Percentiles rank a stretch among this genome's conserved stretches.
Conservation (phyloP, 2,797 vertebrate genomes). For the Crocidura indochinensis region DNA sequence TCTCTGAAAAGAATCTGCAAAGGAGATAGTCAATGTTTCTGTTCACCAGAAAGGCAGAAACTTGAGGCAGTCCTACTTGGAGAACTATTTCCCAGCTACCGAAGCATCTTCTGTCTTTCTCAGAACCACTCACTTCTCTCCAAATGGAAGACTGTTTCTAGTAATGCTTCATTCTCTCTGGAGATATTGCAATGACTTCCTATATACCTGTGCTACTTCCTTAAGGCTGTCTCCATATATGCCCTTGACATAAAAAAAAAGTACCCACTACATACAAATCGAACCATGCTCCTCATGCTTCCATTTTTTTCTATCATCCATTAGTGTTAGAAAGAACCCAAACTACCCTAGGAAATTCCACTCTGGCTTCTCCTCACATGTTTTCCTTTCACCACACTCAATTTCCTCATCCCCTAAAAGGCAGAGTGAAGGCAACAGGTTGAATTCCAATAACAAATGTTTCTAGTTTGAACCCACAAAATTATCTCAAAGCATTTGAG, state of each 20-base stretch:
- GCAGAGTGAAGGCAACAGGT: background rate
- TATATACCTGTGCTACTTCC: background rate
- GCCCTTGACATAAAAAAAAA: background rate
- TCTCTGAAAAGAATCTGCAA: slow-evolving; percentile 3
- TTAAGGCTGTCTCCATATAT: background rate
- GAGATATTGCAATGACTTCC: background rate
- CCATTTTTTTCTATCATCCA: background rate
- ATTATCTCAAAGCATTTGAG: background rate
- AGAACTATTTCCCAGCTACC: background rate
- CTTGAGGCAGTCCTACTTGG: background rate
- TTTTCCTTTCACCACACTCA: background rate
- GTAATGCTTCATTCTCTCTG: background rate
- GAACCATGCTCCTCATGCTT: background rate
- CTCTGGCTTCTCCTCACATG: background rate
- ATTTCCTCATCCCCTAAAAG: background rate
- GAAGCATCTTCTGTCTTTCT: background rate
- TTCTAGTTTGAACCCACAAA: background rate
- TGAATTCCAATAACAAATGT: slow-evolving; percentile 35
- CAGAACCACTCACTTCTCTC: background rate
- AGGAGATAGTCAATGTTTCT: background rate
- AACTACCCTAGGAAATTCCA: background rate
- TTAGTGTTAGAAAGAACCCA: background rate
- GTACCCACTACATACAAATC: background rate
- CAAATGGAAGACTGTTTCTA: background rate
- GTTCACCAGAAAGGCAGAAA: background rate